phyloP scores from a whole-genome alignment of 2,113 vertebrate genomes.

The Carlito syrichta region DNA sequence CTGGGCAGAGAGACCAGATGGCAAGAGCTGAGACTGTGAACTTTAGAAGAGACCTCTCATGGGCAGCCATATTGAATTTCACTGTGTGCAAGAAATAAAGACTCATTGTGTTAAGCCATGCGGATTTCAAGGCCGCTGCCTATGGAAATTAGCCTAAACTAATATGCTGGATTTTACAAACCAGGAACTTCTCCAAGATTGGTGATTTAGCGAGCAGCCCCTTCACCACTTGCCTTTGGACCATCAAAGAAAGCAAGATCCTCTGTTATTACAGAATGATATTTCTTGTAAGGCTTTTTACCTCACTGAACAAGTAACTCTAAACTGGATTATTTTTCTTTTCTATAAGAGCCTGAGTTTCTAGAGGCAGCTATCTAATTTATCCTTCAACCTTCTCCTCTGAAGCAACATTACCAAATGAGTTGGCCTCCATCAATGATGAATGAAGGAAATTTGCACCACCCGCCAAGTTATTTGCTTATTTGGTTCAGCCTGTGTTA shows the following conservation, averaged over 20 bases:
- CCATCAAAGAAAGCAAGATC: neutral
- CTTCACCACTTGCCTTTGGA: neutral
- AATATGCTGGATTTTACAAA: neutral
- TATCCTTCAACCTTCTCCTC: neutral
- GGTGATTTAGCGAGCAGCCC: neutral
- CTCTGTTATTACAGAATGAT: neutral
- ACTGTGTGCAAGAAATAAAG: neutral
- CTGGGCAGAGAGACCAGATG: neutral
- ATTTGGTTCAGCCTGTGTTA: neutral
- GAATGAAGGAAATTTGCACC: neutral
- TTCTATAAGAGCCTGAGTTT: neutral
- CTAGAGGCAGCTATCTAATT: neutral
- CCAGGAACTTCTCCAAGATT: neutral
- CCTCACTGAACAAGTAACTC: neutral
- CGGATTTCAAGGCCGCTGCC: neutral
- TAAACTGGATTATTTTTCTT: neutral
- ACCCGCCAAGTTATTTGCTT: neutral
- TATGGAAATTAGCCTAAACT: neutral
- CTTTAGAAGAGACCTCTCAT: too few species aligned
- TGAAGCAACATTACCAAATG: neutral
- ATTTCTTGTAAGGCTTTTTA: neutral
- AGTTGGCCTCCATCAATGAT: neutral
- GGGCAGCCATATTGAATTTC: neutral
- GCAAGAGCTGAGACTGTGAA: neutral
- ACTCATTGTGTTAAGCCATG: neutral